These are phyloP conservation scores for Melitaea athalia DNA, from an alignment of 2,888 invertebrate species.

Conservation along the genomic window DNA sequence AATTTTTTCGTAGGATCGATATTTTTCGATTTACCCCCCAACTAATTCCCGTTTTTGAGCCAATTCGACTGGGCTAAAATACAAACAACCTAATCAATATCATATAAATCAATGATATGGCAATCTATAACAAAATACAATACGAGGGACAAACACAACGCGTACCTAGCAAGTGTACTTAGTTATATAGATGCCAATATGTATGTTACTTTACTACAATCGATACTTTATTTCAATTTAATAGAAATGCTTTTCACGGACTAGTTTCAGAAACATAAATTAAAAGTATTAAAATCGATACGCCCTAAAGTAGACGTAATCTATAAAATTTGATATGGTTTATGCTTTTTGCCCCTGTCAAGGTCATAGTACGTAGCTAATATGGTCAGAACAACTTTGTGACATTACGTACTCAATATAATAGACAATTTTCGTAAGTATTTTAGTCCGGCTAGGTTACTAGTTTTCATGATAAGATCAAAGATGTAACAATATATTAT, in stretches of 20 bases:
- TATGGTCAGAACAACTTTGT: conserved; percentile 13
- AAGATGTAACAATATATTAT: not conserved
- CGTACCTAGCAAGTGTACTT: too few species aligned
- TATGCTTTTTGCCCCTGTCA: conserved; percentile 11
- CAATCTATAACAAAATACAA: too few species aligned
- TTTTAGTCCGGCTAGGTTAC: not conserved
- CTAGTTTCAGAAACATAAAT: conserved; percentile 1
- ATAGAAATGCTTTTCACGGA: not conserved
- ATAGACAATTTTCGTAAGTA: conserved; percentile 9
- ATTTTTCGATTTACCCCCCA: too few species aligned
- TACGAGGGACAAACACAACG: too few species aligned
- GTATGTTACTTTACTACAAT: not conserved
- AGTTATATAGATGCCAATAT: too few species aligned
- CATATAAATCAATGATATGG: too few species aligned
- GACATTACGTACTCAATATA: conserved; percentile 15
- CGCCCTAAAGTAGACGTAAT: conserved; percentile 26
- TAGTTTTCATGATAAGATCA: not conserved
- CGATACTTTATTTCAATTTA: not conserved
- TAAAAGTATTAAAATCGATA: conserved; percentile 29
- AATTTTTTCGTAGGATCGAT: too few species aligned
- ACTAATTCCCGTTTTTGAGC: too few species aligned
- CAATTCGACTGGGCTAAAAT: too few species aligned
- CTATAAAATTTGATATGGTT: conserved; percentile 36
- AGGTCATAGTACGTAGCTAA: conserved; percentile 23
- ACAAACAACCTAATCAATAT: too few species aligned